These are phyloP conservation scores for Caenorhabditis elegans DNA, from an alignment of 1,140 invertebrate genomes.

Conservation along the genomic window DNA sequence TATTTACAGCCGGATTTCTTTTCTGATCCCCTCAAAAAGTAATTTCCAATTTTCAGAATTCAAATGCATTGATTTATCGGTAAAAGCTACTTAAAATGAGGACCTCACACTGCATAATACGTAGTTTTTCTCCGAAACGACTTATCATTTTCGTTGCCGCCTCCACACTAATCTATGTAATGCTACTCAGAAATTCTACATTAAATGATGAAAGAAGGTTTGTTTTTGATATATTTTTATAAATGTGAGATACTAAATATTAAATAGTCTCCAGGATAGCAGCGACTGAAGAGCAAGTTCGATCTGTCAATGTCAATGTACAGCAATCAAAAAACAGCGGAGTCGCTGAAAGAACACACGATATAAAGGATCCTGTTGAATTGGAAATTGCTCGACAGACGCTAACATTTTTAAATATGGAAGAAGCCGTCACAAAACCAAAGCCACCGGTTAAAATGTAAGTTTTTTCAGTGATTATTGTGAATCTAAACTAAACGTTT, in stretches of 20 bases:
- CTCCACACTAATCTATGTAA: conserved; percentile 7
- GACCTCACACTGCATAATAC: conserved; percentile 28
- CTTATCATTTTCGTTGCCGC: background rate
- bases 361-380: conserved; percentile 1
- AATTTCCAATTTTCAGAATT: background rate
- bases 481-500: no score
- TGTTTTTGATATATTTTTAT: background rate
- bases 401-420: conserved; percentile 16
- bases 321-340: background rate
- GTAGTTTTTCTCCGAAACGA: conserved; percentile 22
- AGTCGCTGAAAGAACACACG: background rate
- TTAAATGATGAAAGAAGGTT: conserved; percentile 17
- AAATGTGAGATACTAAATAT: background rate
- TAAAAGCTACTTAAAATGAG: conserved; percentile 24
- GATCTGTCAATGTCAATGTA: background rate
- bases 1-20: background rate
- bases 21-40: no score
- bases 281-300: conserved; percentile 14
- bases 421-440: conserved; percentile 5
- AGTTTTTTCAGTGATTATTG: background rate
- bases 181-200: background rate
- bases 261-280: background rate
- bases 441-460: background rate
- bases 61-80: background rate
- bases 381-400: background rate